Conservation (phyloP, 2,797 vertebrate species). For the Kryptopterus vitreolus region DNA sequence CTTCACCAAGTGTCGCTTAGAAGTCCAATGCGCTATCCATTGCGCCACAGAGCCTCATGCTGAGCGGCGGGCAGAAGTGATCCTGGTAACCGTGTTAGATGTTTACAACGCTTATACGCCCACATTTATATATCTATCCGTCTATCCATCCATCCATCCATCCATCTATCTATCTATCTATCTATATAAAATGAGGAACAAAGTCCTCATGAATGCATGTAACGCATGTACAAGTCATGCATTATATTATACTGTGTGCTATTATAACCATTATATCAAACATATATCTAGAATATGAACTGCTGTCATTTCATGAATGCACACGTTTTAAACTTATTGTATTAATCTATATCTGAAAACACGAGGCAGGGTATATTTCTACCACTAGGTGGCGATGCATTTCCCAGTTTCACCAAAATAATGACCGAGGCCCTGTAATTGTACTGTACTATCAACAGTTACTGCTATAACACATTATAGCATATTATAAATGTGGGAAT, state of each 20-base stretch:
- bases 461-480: background rate
- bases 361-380: background rate
- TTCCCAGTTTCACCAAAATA: background rate
- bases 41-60: constrained; percentile 86
- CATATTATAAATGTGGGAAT: background rate
- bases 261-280: background rate
- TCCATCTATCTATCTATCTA: too few species aligned
- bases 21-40: constrained; percentile 93
- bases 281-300: background rate
- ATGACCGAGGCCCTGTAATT: background rate
- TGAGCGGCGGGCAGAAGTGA: background rate
- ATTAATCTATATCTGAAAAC: background rate
- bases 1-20: constrained; percentile 58
- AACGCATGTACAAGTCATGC: background rate
- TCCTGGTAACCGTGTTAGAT: background rate
- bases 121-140: too few species aligned
- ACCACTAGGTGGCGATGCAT: background rate
- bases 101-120: background rate
- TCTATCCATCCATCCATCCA: too few species aligned
- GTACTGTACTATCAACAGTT: background rate
- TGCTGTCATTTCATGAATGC: background rate
- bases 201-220: too few species aligned
- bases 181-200: too few species aligned
- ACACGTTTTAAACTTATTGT: background rate
- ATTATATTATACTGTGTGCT: background rate